Conservation (phyloP, 2,888 invertebrate genomes). For the Chloroclysta siterata region DNA sequence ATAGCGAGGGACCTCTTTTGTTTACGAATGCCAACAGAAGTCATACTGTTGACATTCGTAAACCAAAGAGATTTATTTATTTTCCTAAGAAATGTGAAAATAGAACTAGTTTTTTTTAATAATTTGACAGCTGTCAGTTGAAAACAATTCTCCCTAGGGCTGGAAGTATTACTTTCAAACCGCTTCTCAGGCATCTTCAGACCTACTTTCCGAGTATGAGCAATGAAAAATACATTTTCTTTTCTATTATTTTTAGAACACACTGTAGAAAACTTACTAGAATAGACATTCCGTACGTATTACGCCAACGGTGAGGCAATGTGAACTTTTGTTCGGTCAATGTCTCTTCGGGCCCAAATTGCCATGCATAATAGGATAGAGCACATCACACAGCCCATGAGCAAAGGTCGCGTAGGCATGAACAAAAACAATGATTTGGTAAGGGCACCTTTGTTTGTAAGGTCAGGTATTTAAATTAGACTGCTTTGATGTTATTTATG, state of each 20-base stretch:
- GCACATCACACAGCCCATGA: constrained; percentile 26
- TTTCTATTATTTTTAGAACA: neutral
- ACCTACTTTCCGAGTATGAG: no score
- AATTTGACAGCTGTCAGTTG: no score
- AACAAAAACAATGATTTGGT: constrained; percentile 40
- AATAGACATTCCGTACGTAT: constrained; percentile 31
- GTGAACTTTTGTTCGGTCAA: constrained; percentile 74
- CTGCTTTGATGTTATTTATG: constrained; percentile 16
- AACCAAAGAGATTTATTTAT: no score
- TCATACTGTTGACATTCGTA: no score
- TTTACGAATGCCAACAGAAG: no score
- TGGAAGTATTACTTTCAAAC: no score
- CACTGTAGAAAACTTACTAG: constrained; percentile 7
- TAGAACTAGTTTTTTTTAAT: no score
- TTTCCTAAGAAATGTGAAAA: no score
- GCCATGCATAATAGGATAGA: constrained; percentile 41
- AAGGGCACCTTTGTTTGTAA: constrained; percentile 25
- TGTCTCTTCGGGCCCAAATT: constrained; percentile 56
- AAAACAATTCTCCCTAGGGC: no score
- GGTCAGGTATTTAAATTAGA: constrained; percentile 25
- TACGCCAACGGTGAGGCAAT: constrained; percentile 65
- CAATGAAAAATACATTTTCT: no score
- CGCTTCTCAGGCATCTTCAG: no score
- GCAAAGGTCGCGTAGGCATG: constrained; percentile 35
- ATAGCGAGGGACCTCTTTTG: no score